These are phyloP conservation scores for Sterna hirundo DNA, from an alignment of 2,113 vertebrate species.

Conservation along the genomic window DNA sequence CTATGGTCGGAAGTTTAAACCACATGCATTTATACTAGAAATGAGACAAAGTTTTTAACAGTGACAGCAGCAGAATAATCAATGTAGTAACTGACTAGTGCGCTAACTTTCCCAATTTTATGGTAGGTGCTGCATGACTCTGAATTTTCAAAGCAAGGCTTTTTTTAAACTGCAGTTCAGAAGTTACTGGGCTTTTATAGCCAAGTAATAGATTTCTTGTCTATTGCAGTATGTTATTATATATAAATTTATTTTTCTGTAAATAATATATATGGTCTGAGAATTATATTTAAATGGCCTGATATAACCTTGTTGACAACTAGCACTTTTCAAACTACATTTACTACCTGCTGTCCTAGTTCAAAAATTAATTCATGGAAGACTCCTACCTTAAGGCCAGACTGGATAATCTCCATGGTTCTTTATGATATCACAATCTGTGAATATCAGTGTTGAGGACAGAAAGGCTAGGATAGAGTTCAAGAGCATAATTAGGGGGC, in stretches of 20 bases:
- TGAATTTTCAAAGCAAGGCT: neutral
- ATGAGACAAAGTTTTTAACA: neutral
- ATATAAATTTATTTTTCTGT: neutral
- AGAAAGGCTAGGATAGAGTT: neutral
- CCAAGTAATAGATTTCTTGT: neutral
- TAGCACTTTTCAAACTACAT: neutral
- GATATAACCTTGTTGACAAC: neutral
- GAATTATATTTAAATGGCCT: neutral
- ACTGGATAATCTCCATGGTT: neutral
- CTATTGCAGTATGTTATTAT: neutral
- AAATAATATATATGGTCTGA: neutral
- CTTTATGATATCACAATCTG: neutral
- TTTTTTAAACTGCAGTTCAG: neutral
- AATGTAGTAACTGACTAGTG: neutral
- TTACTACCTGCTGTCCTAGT: neutral
- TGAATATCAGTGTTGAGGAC: neutral
- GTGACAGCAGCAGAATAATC: neutral
- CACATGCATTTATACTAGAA: neutral
- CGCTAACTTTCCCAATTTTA: neutral
- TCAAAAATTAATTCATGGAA: neutral
- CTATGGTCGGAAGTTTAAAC: neutral
- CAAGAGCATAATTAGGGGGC: neutral
- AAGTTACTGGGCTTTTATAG: neutral
- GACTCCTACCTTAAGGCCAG: neutral
- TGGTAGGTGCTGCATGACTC: neutral